These are phyloP conservation scores for Pseudochirops corinnae DNA, from an alignment of 2,797 vertebrate genomes.

Conservation along the genomic window DNA sequence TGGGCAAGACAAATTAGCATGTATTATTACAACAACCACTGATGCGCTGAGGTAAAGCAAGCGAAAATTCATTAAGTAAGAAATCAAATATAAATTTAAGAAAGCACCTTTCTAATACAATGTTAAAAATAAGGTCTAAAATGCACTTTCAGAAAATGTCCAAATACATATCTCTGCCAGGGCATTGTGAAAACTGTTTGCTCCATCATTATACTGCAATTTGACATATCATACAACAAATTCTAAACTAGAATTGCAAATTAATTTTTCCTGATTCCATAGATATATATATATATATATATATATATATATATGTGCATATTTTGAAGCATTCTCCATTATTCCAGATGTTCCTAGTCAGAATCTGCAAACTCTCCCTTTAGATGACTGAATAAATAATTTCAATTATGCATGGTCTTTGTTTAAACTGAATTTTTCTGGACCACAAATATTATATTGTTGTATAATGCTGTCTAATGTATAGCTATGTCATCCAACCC, in stretches of 20 bases:
- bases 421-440: slow-evolving; percentile 24
- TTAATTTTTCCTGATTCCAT: slow-evolving; percentile 14
- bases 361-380: slow-evolving; percentile 52
- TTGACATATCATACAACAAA: slow-evolving; percentile 8
- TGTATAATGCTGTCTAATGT: slow-evolving; percentile 34
- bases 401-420: slow-evolving; percentile 35
- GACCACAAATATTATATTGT: slow-evolving; percentile 28
- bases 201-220: slow-evolving; percentile 7
- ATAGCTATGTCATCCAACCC: slow-evolving; percentile 12
- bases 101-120: neutral
- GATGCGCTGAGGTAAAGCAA: slow-evolving; percentile 26
- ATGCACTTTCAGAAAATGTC: slow-evolving; percentile 3
- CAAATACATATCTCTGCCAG: slow-evolving; percentile 33
- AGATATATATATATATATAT: neutral
- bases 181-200: slow-evolving; percentile 24
- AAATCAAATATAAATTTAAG: slow-evolving; percentile 39
- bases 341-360: slow-evolving; percentile 46
- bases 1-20: slow-evolving; percentile 32
- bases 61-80: slow-evolving; percentile 32
- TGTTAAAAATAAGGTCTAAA: slow-evolving; percentile 21
- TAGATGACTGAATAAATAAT: slow-evolving; percentile 45
- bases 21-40: slow-evolving; percentile 39
- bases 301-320: neutral
- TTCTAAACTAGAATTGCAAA: slow-evolving; percentile 29
- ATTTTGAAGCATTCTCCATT: slow-evolving; percentile 39